Evolutionary conservation across 1,140 invertebrate species (phyloP).

Genomic region (Adoxophyes honmai): DNA sequence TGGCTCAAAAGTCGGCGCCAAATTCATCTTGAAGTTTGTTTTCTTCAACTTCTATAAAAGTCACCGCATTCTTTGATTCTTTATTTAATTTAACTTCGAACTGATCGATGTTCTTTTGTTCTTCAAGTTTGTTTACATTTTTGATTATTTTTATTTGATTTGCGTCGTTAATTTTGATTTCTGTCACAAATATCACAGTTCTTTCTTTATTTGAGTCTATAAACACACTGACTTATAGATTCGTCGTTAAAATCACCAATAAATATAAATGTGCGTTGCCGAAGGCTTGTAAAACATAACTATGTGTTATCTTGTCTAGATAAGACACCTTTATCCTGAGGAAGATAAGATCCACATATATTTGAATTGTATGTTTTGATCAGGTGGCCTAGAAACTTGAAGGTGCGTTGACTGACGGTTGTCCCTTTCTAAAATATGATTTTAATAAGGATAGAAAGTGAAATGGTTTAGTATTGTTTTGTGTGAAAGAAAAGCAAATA

Average conservation of each 20-base stretch:
- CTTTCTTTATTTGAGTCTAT: no score
- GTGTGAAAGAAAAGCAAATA: no score
- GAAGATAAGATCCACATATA: conserved; percentile 57
- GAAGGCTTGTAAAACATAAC: conserved; percentile 12
- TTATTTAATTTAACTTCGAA: no score
- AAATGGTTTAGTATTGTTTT: no score
- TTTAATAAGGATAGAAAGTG: no score
- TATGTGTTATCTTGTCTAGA: conserved; percentile 49
- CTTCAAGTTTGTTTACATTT: neutral
- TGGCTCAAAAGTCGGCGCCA: conserved; percentile 29
- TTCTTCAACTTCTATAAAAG: neutral
- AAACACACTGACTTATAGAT: no score
- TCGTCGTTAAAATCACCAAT: neutral
- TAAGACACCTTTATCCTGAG: conserved; percentile 48
- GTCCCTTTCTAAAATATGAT: no score
- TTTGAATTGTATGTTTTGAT: conserved; percentile 49
- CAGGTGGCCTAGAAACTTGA: conserved; percentile 47
- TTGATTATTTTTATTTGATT: neutral
- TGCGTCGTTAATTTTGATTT: no score
- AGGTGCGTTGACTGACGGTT: neutral
- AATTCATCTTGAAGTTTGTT: neutral
- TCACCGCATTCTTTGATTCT: no score
- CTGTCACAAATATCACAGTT: no score
- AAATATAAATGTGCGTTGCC: neutral
- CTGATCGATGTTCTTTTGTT: neutral